These are phyloP conservation scores for Heterotis niloticus DNA, from an alignment of 2,113 vertebrate genomes.

Conservation along the genomic window DNA sequence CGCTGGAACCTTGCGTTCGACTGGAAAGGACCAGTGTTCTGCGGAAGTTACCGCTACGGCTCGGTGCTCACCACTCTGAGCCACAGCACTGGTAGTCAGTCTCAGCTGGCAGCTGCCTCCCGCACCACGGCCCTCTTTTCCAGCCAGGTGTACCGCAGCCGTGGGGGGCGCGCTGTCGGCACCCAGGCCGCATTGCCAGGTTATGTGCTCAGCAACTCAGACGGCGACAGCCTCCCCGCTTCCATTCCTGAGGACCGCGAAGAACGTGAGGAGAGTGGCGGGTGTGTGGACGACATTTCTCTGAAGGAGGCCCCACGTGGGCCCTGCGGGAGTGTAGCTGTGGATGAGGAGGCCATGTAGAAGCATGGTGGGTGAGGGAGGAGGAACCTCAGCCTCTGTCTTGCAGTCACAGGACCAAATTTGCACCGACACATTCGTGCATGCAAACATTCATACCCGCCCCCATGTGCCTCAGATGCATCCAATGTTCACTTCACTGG, in stretches of 20 bases:
- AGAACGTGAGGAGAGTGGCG: conserved; percentile 54
- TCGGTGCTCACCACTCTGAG: conserved; percentile 75
- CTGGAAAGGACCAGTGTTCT: conserved; percentile 73
- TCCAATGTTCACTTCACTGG: no score
- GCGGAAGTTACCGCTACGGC: conserved; percentile 72
- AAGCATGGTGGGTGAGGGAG: not conserved
- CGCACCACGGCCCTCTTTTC: conserved; percentile 66
- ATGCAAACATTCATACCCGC: not conserved
- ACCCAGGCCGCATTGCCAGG: conserved; percentile 71
- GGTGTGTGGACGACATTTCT: conserved; percentile 62
- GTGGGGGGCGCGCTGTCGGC: conserved; percentile 36
- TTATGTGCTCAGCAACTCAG: conserved; percentile 78
- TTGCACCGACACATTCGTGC: not conserved
- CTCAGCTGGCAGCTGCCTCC: conserved; percentile 63
- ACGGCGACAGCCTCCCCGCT: conserved; percentile 64
- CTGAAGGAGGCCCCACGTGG: conserved; percentile 53
- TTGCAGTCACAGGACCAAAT: not conserved
- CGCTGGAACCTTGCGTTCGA: conserved; percentile 73
- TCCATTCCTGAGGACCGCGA: conserved; percentile 60
- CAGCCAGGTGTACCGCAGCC: conserved; percentile 47
- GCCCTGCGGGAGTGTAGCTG: conserved; percentile 41
- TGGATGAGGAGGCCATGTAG: conserved; percentile 63
- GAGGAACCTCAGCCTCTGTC: not conserved
- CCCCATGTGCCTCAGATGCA: not conserved
- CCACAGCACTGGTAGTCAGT: conserved; percentile 79